These are phyloP conservation scores for Cataglyphis altisquamis DNA, from an alignment of 2,888 invertebrate genomes.

Conservation along the genomic window DNA sequence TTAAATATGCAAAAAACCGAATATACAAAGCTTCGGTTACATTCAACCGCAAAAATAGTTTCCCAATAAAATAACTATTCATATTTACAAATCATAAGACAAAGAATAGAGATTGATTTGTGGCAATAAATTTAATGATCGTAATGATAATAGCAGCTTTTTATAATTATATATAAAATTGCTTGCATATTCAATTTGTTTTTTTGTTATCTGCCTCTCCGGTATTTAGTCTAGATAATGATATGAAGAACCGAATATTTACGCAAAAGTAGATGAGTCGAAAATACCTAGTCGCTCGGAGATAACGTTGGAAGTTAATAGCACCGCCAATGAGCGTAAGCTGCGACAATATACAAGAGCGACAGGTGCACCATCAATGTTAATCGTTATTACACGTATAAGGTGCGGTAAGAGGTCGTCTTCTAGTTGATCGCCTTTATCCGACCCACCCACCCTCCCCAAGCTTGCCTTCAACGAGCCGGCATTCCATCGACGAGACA, in stretches of 20 bases:
- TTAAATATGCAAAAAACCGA: slow-evolving; percentile 35
- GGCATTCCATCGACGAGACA: slow-evolving; percentile 58
- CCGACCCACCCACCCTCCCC: slow-evolving; percentile 19
- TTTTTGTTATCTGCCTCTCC: no score
- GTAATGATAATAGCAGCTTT: not conserved
- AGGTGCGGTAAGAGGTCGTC: slow-evolving; percentile 61
- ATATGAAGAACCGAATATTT: slow-evolving; percentile 1
- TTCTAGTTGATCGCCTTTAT: slow-evolving; percentile 61
- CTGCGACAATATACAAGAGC: slow-evolving; percentile 52
- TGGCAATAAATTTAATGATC: not conserved
- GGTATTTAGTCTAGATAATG: not conserved
- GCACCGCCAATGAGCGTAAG: slow-evolving; percentile 52
- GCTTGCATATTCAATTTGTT: not conserved
- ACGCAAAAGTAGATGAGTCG: slow-evolving; percentile 48
- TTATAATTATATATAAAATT: not conserved
- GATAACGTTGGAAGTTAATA: slow-evolving; percentile 52
- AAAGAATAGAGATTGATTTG: not conserved
- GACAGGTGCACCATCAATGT: slow-evolving; percentile 64
- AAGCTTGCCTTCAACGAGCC: slow-evolving; percentile 31
- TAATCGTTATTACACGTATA: slow-evolving; percentile 64
- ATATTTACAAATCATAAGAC: not conserved
- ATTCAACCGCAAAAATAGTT: slow-evolving; percentile 11
- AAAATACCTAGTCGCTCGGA: slow-evolving; percentile 52
- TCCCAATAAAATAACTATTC: slow-evolving; percentile 18
- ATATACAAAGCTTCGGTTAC: not conserved